phyloP scores from a whole-genome alignment of 2,888 invertebrate species.

The Helleia helle region DNA sequence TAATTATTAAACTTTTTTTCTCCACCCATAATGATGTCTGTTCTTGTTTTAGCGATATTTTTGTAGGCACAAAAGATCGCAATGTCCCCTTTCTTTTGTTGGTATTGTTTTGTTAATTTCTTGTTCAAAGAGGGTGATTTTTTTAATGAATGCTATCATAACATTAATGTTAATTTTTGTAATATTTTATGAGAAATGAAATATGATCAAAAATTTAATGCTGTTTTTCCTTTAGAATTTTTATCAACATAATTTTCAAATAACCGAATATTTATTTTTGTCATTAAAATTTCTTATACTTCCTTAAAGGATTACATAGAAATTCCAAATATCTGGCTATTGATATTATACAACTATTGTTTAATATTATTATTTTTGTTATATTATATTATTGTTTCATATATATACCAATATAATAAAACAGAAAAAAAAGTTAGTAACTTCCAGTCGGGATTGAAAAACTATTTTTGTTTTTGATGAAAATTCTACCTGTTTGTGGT shows the following conservation, averaged over 20 bases:
- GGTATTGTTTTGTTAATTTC: slow-evolving; percentile 12
- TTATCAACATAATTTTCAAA: background rate
- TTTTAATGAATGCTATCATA: slow-evolving; percentile 4
- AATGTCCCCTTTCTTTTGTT: slow-evolving; percentile 14
- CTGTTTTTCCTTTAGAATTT: background rate
- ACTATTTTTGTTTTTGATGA: too few species aligned
- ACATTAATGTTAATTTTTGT: slow-evolving; percentile 1
- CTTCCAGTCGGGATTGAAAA: too few species aligned
- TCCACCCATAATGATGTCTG: slow-evolving; percentile 12
- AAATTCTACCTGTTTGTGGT: too few species aligned
- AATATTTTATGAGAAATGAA: slow-evolving; percentile 1
- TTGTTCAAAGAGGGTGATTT: slow-evolving; percentile 2
- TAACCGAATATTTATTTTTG: too few species aligned
- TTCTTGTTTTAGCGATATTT: slow-evolving; percentile 13
- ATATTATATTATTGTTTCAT: too few species aligned
- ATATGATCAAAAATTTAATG: background rate
- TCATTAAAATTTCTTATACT: too few species aligned
- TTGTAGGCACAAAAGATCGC: slow-evolving; percentile 11
- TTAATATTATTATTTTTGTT: too few species aligned
- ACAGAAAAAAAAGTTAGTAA: too few species aligned
- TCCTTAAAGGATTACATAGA: too few species aligned
- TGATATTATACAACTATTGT: too few species aligned
- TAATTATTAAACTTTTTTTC: slow-evolving; percentile 49
- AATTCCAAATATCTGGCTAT: too few species aligned
- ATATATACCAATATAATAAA: too few species aligned